Conservation (phyloP, 2,113 vertebrate species). For the Phoxinus phoxinus region DNA sequence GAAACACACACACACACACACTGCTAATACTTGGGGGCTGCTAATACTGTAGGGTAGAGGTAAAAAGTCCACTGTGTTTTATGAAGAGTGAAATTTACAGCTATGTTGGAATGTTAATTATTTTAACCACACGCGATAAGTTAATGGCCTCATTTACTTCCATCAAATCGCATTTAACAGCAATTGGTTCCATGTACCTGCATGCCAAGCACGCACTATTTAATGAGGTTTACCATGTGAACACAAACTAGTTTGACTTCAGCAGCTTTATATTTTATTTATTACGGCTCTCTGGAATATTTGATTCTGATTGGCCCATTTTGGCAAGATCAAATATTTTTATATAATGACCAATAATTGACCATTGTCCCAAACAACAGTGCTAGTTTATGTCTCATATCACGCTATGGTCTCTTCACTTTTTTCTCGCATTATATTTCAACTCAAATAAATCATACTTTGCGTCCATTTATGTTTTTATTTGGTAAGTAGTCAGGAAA, state of each 20-base stretch:
- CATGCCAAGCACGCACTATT: not conserved
- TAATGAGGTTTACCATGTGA: not conserved
- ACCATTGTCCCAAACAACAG: not conserved
- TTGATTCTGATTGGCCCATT: not conserved
- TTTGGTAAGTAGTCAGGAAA: slow-evolving; percentile 5
- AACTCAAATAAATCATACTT: not conserved
- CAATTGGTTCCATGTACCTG: not conserved
- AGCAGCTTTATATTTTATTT: not conserved
- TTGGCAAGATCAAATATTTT: not conserved
- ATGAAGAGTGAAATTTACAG: slow-evolving; percentile 10
- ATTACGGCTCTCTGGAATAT: not conserved
- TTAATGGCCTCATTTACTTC: slow-evolving; percentile 15
- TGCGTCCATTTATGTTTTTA: not conserved
- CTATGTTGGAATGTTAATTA: not conserved
- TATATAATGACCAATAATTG: not conserved
- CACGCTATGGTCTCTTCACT: not conserved
- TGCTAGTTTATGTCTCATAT: not conserved
- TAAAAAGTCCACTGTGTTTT: not conserved
- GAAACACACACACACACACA: no score
- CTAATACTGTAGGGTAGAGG: not conserved
- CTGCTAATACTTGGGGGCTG: no score
- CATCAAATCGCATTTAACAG: not conserved
- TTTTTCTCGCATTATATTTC: not conserved
- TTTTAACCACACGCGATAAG: not conserved
- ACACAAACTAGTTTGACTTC: not conserved